These are phyloP conservation scores for Calycopis cecrops DNA, from an alignment of 1,140 invertebrate species.

Conservation along the genomic window DNA sequence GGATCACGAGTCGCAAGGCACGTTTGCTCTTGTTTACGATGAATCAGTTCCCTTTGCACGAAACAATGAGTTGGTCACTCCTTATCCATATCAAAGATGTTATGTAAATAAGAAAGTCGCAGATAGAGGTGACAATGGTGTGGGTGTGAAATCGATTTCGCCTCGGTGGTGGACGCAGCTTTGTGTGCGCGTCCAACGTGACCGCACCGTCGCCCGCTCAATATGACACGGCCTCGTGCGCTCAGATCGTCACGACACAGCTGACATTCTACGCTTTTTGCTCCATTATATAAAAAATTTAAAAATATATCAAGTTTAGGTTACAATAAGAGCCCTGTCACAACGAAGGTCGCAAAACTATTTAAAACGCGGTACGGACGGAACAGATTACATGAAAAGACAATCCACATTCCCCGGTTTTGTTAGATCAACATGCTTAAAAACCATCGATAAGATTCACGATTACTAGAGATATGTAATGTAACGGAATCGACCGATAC, in stretches of 20 bases:
- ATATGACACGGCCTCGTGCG: slow-evolving; percentile 47
- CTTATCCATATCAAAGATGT: slow-evolving; percentile 25
- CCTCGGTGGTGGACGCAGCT: slow-evolving; percentile 39
- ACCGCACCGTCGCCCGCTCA: slow-evolving; percentile 43
- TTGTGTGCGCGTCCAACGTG: slow-evolving; percentile 45
- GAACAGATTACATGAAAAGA: too few relatives aligned
- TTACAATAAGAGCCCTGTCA: too few relatives aligned
- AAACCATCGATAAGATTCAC: too few relatives aligned
- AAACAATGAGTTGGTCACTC: background rate
- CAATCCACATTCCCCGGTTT: too few relatives aligned
- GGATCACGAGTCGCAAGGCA: background rate
- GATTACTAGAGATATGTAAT: too few relatives aligned
- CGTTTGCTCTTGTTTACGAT: slow-evolving; percentile 1
- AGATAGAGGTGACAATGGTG: slow-evolving; percentile 37
- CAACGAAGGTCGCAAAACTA: too few relatives aligned
- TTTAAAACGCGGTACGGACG: too few relatives aligned
- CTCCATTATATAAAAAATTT: background rate
- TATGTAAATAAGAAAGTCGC: slow-evolving; percentile 46
- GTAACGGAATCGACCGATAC: too few relatives aligned
- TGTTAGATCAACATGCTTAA: too few relatives aligned
- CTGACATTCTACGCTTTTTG: background rate
- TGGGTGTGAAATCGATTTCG: slow-evolving; percentile 56
- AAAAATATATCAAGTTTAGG: too few relatives aligned
- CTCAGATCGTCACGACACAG: slow-evolving; percentile 38
- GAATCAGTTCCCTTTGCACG: slow-evolving; percentile 13